Evolutionary conservation across 2,888 invertebrate genomes (phyloP).

Genomic region (Diarsia dahlii): DNA sequence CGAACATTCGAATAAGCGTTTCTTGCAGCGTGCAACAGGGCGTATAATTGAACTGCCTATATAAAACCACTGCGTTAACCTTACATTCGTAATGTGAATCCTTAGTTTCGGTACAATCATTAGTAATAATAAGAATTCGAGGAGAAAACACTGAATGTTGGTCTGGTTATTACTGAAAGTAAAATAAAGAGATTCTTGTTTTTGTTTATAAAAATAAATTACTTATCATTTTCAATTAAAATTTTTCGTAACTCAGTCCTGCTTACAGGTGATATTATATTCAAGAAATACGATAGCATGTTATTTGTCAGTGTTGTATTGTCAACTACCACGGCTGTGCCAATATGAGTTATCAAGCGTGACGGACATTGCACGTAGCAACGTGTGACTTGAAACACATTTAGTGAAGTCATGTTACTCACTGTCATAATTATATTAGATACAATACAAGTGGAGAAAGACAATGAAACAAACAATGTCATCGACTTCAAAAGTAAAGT

Average conservation of each 20-base stretch:
- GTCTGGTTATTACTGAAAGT: neutral
- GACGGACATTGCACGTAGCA: conserved; percentile 3
- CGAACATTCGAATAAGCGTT: neutral
- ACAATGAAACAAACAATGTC: no score
- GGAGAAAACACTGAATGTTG: neutral
- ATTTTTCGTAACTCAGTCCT: neutral
- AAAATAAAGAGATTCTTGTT: neutral
- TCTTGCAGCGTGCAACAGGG: neutral
- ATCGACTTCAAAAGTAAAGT: no score
- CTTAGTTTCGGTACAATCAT: neutral
- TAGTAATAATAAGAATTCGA: neutral
- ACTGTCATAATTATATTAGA: neutral
- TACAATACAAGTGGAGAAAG: no score
- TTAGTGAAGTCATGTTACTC: neutral
- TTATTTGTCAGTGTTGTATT: conserved; percentile 11
- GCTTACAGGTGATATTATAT: neutral
- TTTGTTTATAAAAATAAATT: conserved; percentile 1
- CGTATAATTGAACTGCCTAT: neutral
- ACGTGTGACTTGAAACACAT: neutral
- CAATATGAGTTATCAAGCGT: conserved; percentile 16
- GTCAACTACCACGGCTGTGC: neutral
- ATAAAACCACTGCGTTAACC: neutral
- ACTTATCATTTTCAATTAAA: no score
- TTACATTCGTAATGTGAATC: neutral
- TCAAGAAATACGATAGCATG: conserved; percentile 21